A percentile compares a stretch with the other conserved stretches of the same genome.
phyloP scores from a whole-genome alignment of 2,113 vertebrate genomes.

The Herpailurus yagouaroundi region DNA sequence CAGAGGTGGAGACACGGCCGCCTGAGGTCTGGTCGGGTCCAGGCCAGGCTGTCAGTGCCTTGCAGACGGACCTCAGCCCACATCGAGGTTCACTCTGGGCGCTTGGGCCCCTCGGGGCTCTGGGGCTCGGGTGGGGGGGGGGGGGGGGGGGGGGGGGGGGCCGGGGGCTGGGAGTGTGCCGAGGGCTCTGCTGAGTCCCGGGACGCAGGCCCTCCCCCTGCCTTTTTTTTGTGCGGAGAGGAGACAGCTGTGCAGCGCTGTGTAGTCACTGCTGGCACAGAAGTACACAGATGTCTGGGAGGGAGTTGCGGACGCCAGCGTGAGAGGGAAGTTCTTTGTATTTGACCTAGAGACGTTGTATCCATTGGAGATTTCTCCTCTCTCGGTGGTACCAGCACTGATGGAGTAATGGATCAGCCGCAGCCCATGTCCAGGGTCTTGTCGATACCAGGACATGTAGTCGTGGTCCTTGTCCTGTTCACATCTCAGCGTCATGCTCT shows the following conservation, averaged over 20 bases:
- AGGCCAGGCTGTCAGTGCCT: neutral
- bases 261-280: neutral
- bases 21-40: accelerated
- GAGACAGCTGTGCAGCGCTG: neutral
- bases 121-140: too few relatives aligned
- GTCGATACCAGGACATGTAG: neutral
- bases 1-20: accelerated
- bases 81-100: accelerated
- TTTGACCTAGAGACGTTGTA: neutral
- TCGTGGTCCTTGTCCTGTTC: neutral
- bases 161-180: too few relatives aligned
- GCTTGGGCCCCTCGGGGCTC: accelerated
- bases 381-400: accelerated
- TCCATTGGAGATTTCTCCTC: neutral
- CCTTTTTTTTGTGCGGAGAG: slow-evolving; percentile 47
- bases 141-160: accelerated
- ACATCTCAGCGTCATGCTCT: neutral
- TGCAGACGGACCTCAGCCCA: neutral
- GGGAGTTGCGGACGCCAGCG: neutral
- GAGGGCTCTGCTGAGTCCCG: accelerated
- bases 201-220: neutral
- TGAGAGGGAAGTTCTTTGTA: neutral
- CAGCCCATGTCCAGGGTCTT: neutral
- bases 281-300: slow-evolving; percentile 61
- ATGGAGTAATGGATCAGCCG: neutral